A percentile compares a stretch with the other conserved stretches of the same genome.
phyloP scores from a whole-genome alignment of 2,888 invertebrate genomes.

The Phyllotreta striolata region DNA sequence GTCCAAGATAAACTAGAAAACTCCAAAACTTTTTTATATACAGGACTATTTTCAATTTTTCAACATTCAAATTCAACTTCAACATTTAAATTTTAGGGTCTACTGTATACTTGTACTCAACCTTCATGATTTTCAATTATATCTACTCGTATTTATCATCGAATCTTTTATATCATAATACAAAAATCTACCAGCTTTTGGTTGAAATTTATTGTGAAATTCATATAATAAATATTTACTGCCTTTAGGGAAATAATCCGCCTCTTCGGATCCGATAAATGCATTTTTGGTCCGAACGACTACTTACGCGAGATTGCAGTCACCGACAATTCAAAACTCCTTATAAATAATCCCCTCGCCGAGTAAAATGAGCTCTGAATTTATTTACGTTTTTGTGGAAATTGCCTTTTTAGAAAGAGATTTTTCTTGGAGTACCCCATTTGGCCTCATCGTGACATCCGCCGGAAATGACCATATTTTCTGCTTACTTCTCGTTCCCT shows the following conservation, averaged over 20 bases:
- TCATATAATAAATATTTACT: conserved; percentile 4
- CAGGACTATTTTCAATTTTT: too few relatives aligned
- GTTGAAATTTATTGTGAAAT: too few relatives aligned
- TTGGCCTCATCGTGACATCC: conserved; percentile 47
- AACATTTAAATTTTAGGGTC: too few relatives aligned
- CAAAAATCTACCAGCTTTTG: too few relatives aligned
- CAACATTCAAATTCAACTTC: too few relatives aligned
- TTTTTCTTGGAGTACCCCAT: conserved; percentile 44
- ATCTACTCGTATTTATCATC: too few relatives aligned
- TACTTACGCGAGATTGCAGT: conserved; percentile 2
- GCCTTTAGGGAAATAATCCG: conserved; percentile 3
- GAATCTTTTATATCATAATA: too few relatives aligned
- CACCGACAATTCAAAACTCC: conserved; percentile 4
- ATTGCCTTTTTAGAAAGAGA: conserved; percentile 40
- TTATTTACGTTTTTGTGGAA: conserved; percentile 27
- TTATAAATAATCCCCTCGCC: conserved; percentile 11
- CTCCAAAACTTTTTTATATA: too few relatives aligned
- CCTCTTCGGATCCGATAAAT: background rate
- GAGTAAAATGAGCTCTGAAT: conserved; percentile 17
- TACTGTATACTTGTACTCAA: too few relatives aligned
- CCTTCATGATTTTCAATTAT: too few relatives aligned
- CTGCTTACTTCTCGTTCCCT: conserved; percentile 46
- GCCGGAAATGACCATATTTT: conserved; percentile 49
- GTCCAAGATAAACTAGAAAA: too few relatives aligned
- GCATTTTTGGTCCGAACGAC: background rate